Base-by-base conservation (phyloP, 2,888 invertebrate species). In the Syrista parreyssii region DNA sequence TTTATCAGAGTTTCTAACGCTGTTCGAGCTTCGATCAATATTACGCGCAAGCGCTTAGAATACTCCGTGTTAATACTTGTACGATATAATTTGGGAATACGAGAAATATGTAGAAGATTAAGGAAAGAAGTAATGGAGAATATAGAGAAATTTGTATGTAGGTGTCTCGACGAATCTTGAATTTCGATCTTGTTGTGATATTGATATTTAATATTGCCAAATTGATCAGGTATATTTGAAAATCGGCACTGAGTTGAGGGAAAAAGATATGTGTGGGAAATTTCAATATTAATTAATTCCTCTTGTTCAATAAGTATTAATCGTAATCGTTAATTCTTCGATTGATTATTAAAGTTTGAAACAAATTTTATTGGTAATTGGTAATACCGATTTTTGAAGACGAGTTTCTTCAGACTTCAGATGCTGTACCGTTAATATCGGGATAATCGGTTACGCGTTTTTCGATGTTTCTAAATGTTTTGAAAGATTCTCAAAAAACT, bases 31-130 rank as follows among this genome's bases (percentile, higher is more conserved):
- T 55, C 80, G 80, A 83, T 83, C 82, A 76, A 83, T 83, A 82
- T 77, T 74, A 74, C 80, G 79, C 82, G 82, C 82, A 79, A n/a
- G 82, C 82, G 82, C 82, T 73, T 74, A 40, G 55, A 55, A 23
- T 55, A 6, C 55, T 23, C 9, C 55, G 55, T 55, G 55, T 55
- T 55, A 15, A 55, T 55, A 55, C 55, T 55, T 55, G 55, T 55
- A 55, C 55, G 23, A 23, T 55, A 55, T 55, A 9, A 55, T 55
- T 55, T 55, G 55, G 23, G 9, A 9, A 55, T 23, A 23, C 23
- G 55, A 55, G 9, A 55, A 23, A 23, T 55, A 55, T 23, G 55
- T 23, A 2, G 23, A 55, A 55, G 2, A 55, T 55, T 55, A 23
- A 23, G 23, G 3, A 23, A 23, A 55, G 23, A 55, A 55, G 23